These are phyloP conservation scores for Pemphredon lugubris DNA, from an alignment of 2,888 invertebrate species.

Conservation along the genomic window DNA sequence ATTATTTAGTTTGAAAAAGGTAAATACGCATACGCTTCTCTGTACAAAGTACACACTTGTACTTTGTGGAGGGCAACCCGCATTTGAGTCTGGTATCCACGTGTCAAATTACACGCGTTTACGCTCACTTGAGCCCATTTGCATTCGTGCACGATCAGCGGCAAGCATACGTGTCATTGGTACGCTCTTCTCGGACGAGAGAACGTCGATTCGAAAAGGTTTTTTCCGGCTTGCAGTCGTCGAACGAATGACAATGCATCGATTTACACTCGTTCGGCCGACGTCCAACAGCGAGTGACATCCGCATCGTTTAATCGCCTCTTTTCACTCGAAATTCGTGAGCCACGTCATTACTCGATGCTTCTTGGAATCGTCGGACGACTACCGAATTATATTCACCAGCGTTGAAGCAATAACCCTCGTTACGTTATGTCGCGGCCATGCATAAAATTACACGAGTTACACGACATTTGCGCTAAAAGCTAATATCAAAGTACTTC, in stretches of 20 bases:
- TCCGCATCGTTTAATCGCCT: slow-evolving; percentile 4
- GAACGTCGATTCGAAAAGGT: slow-evolving; percentile 36
- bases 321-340: not conserved
- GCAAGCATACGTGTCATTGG: slow-evolving; percentile 24
- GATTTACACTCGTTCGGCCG: slow-evolving; percentile 57
- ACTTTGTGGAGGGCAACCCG: slow-evolving; percentile 10
- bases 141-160: slow-evolving; percentile 1
- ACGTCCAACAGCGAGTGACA: slow-evolving; percentile 27
- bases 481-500: no score
- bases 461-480: no score
- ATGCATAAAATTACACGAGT: no score
- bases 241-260: slow-evolving; percentile 55
- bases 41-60: slow-evolving; percentile 11
- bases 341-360: not conserved
- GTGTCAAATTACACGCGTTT: slow-evolving; percentile 16
- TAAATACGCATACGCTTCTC: not conserved
- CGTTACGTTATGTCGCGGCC: no score
- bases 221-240: slow-evolving; percentile 56
- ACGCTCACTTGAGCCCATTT: slow-evolving; percentile 13
- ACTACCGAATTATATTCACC: no score
- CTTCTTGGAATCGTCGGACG: not conserved
- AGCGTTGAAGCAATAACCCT: no score
- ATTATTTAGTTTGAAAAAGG: slow-evolving; percentile 24
- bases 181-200: slow-evolving; percentile 22
- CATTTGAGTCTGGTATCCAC: slow-evolving; percentile 14